phyloP scores from a whole-genome alignment of 2,113 vertebrate genomes.

The Pelobates fuscus region DNA sequence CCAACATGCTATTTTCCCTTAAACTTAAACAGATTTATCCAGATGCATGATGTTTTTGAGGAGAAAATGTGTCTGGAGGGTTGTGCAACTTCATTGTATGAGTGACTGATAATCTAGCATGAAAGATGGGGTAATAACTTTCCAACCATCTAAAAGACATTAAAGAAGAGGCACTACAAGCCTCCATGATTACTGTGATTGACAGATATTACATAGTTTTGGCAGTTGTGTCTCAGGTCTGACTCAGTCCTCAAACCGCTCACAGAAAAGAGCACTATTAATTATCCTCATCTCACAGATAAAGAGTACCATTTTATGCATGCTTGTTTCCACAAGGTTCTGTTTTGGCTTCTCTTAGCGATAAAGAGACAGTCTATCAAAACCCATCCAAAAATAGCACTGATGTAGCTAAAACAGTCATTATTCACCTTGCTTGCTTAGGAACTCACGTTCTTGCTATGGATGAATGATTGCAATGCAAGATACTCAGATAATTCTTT shows the following conservation, averaged over 20 bases:
- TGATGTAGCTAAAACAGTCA: conserved; percentile 8
- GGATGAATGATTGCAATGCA: conserved; percentile 10
- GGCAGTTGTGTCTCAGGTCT: too few species aligned
- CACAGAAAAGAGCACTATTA: not conserved
- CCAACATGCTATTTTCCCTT: too few species aligned
- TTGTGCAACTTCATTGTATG: too few species aligned
- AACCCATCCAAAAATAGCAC: conserved; percentile 19
- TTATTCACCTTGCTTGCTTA: conserved; percentile 31
- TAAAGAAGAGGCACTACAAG: too few species aligned
- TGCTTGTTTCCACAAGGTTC: conserved; percentile 2
- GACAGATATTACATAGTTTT: too few species aligned
- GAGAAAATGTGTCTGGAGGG: too few species aligned
- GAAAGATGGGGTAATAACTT: too few species aligned
- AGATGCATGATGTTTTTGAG: too few species aligned
- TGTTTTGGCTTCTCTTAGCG: not conserved
- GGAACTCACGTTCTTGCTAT: conserved; percentile 1
- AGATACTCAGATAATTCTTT: conserved; percentile 40
- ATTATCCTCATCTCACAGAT: conserved; percentile 1
- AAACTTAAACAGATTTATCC: too few species aligned
- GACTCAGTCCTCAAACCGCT: not conserved
- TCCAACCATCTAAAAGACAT: too few species aligned
- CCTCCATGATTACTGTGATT: too few species aligned
- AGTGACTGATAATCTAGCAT: too few species aligned
- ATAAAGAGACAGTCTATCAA: conserved; percentile 25
- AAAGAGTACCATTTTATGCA: not conserved